A percentile compares a stretch with the other conserved stretches of the same genome.
Conservation (phyloP, 2,888 invertebrate genomes). For the Drosophila borealis region DNA sequence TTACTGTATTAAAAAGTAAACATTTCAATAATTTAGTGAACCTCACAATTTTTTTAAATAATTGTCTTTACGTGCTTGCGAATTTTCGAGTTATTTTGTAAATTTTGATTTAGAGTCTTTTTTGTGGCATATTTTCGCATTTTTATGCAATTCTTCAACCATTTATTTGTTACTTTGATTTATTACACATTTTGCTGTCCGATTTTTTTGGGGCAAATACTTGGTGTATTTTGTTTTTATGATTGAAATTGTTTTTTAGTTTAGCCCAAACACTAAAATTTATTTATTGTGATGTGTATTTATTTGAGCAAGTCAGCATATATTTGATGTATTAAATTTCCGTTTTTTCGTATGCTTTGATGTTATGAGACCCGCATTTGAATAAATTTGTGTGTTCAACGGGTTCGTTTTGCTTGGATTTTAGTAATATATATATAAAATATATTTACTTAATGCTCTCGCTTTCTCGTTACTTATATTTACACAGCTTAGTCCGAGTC, state of each 20-base stretch:
- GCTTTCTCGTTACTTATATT: slow-evolving; percentile 11
- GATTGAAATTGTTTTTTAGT: neutral
- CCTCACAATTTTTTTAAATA: neutral
- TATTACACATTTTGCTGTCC: slow-evolving; percentile 30
- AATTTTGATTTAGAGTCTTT: neutral
- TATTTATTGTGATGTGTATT: slow-evolving; percentile 20
- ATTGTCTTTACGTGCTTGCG: slow-evolving; percentile 8
- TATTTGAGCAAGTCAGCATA: slow-evolving; percentile 39
- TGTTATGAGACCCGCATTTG: neutral
- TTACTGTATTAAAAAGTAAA: slow-evolving; percentile 34
- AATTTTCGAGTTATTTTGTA: slow-evolving; percentile 16
- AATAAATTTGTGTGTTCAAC: neutral
- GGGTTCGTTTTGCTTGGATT: neutral
- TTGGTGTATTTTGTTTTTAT: slow-evolving; percentile 2
- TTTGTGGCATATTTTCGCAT: slow-evolving; percentile 8
- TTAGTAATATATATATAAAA: neutral
- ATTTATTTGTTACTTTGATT: slow-evolving; percentile 45
- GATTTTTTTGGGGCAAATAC: slow-evolving; percentile 17
- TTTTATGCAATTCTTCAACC: slow-evolving; percentile 23
- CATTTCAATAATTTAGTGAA: slow-evolving; percentile 10
- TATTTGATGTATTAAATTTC: slow-evolving; percentile 19
- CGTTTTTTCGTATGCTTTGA: slow-evolving; percentile 8
- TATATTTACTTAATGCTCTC: slow-evolving; percentile 4
- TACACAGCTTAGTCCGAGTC: slow-evolving; percentile 18
- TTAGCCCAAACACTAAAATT: slow-evolving; percentile 20